Conservation (phyloP, 2,797 vertebrate genomes). For the Bradypodion ventrale region DNA sequence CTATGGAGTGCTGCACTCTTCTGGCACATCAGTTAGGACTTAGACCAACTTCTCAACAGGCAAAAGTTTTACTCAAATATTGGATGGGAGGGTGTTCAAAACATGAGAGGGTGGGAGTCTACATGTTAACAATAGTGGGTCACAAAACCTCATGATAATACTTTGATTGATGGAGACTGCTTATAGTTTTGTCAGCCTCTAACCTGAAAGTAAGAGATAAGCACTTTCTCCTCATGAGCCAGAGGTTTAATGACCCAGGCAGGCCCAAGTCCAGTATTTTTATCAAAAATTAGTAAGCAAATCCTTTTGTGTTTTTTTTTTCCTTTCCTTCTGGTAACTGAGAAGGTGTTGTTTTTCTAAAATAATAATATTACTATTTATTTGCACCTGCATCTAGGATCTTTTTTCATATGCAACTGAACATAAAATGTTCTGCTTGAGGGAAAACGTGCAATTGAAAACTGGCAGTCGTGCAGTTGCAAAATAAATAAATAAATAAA, state of each 20-base stretch:
- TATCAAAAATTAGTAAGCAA: slow-evolving; percentile 3
- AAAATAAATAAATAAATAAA: too few species aligned
- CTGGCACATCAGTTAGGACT: neutral
- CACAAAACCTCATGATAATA: neutral
- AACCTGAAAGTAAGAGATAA: neutral
- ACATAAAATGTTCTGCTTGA: too few species aligned
- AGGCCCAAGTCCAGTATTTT: neutral
- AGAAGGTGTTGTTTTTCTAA: neutral
- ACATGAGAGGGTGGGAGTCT: neutral
- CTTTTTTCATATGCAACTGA: too few species aligned
- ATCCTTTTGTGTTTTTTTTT: neutral
- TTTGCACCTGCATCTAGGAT: neutral
- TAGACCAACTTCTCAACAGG: neutral
- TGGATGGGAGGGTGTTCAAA: too few species aligned
- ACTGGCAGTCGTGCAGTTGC: too few species aligned
- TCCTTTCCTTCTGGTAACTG: neutral
- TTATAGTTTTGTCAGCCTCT: too few species aligned
- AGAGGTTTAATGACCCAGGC: neutral
- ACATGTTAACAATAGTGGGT: neutral
- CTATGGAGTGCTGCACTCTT: neutral
- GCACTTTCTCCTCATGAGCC: neutral
- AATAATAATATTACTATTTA: neutral
- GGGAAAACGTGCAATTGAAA: too few species aligned
- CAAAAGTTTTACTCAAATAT: neutral
- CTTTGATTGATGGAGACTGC: neutral